Percentiles rank a stretch among this genome's conserved stretches.
Evolutionary conservation across 1,140 invertebrate genomes (phyloP).

Genomic region (Drosophila mojavensis): DNA sequence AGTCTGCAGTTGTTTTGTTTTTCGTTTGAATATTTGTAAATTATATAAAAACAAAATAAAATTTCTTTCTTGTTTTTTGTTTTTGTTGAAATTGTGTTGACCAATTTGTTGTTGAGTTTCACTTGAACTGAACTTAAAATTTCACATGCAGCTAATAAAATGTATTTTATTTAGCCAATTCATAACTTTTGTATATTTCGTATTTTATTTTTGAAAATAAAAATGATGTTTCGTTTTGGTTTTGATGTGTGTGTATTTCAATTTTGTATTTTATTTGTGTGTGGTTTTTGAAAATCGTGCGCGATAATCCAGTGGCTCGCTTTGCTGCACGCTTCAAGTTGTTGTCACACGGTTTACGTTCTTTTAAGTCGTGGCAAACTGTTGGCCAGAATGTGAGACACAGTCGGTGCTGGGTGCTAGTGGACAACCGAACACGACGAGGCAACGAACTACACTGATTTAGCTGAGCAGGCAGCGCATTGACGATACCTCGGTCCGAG

Average conservation of each 20-base stretch:
- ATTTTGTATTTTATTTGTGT: slow-evolving; percentile 26
- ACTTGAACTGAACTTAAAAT: slow-evolving; percentile 42
- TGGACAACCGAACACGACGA: slow-evolving; percentile 80
- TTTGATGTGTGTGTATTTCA: slow-evolving; percentile 25
- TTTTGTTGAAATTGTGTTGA: slow-evolving; percentile 7
- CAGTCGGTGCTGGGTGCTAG: slow-evolving; percentile 44
- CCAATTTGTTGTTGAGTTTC: slow-evolving; percentile 23
- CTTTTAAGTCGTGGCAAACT: slow-evolving; percentile 37
- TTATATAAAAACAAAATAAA: slow-evolving; percentile 41
- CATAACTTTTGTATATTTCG: slow-evolving; percentile 45
- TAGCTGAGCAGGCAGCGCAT: slow-evolving; percentile 43
- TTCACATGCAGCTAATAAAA: slow-evolving; percentile 42
- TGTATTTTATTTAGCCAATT: slow-evolving; percentile 51
- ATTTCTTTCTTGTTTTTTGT: slow-evolving; percentile 10
- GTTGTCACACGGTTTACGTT: slow-evolving; percentile 68
- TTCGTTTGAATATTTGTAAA: slow-evolving; percentile 23
- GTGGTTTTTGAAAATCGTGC: slow-evolving; percentile 68
- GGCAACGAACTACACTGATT: slow-evolving; percentile 83
- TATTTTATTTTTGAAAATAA: slow-evolving; percentile 27
- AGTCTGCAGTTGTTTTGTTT: slow-evolving; percentile 7
- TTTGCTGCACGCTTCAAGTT: slow-evolving; percentile 83
- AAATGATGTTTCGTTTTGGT: slow-evolving; percentile 32
- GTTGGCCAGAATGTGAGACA: slow-evolving; percentile 35
- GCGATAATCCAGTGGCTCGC: slow-evolving; percentile 84
- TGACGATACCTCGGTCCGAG: slow-evolving; percentile 78